Evolutionary conservation across 53 echinoderm and acorn worm species (phyloP).

Genomic region (Astropecten irregularis): DNA sequence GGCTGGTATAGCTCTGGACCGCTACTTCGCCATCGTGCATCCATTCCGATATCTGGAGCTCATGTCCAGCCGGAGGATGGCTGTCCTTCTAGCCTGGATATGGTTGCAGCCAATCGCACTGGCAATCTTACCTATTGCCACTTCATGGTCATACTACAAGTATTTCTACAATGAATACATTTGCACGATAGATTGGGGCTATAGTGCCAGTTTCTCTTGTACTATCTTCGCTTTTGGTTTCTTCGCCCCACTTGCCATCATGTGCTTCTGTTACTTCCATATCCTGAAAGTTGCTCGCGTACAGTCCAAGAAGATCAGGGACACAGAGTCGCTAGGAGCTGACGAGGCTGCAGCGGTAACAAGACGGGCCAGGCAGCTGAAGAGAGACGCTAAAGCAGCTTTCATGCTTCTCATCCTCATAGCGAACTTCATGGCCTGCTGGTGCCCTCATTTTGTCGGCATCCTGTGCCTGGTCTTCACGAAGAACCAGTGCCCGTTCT

Average conservation of each 20-base stretch:
- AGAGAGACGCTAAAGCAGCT: constrained; percentile 80
- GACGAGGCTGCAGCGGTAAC: neutral
- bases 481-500: constrained; percentile 1
- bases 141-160: constrained; percentile 69
- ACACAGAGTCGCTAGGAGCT: constrained; percentile 3
- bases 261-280: constrained; percentile 73
- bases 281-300: constrained; percentile 73
- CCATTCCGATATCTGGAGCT: constrained; percentile 66
- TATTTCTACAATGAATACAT: constrained; percentile 74
- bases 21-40: constrained; percentile 77
- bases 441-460: constrained; percentile 75
- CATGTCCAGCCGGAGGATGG: constrained; percentile 59
- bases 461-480: constrained; percentile 71
- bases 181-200: constrained; percentile 80
- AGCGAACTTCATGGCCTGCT: constrained; percentile 83
- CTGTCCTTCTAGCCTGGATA: constrained; percentile 65
- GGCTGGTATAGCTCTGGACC: constrained; percentile 82
- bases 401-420: constrained; percentile 78
- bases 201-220: constrained; percentile 55
- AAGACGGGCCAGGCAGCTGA: constrained; percentile 56
- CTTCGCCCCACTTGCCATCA: constrained; percentile 62
- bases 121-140: constrained; percentile 60
- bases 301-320: constrained; percentile 62
- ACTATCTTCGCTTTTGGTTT: constrained; percentile 51
- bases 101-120: constrained; percentile 75